phyloP scores from a whole-genome alignment of 2,888 invertebrate species.

The Nemotelus pantherinus region DNA sequence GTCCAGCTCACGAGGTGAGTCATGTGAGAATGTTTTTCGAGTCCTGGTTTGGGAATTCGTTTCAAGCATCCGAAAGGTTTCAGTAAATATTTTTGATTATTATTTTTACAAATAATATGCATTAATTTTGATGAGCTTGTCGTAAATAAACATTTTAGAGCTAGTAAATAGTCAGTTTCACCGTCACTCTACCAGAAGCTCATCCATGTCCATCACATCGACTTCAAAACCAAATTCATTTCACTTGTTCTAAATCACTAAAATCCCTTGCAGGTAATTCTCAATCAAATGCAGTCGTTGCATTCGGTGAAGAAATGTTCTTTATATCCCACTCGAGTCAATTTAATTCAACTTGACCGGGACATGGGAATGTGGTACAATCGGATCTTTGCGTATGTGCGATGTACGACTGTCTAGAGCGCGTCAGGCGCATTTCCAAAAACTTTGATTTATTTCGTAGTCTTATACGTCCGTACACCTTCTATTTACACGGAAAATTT shows the following conservation, averaged over 20 bases:
- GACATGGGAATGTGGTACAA: not conserved
- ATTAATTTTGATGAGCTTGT: too few relatives aligned
- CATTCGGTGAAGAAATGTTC: conserved; percentile 4
- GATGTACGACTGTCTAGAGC: conserved; percentile 42
- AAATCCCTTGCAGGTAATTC: too few relatives aligned
- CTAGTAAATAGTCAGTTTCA: too few relatives aligned
- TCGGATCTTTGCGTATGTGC: not conserved
- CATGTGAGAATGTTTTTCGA: not conserved
- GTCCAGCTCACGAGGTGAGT: not conserved
- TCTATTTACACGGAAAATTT: not conserved
- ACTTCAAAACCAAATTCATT: too few relatives aligned
- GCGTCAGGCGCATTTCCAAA: conserved; percentile 49
- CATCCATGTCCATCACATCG: too few relatives aligned
- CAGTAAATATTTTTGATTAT: not conserved
- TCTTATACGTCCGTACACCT: conserved; percentile 29
- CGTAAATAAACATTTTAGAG: too few relatives aligned
- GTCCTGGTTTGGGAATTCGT: not conserved
- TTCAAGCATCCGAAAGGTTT: not conserved
- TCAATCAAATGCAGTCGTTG: too few relatives aligned
- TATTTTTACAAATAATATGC: too few relatives aligned
- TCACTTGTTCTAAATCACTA: too few relatives aligned
- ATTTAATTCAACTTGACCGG: conserved; percentile 34
- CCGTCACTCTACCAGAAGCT: too few relatives aligned
- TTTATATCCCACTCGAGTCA: conserved; percentile 2
- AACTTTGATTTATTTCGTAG: conserved; percentile 50